Percentiles rank a stretch among this genome's conserved stretches.
phyloP scores from a whole-genome alignment of 2,888 invertebrate genomes.

The Stenoptilia bipunctidactyla region DNA sequence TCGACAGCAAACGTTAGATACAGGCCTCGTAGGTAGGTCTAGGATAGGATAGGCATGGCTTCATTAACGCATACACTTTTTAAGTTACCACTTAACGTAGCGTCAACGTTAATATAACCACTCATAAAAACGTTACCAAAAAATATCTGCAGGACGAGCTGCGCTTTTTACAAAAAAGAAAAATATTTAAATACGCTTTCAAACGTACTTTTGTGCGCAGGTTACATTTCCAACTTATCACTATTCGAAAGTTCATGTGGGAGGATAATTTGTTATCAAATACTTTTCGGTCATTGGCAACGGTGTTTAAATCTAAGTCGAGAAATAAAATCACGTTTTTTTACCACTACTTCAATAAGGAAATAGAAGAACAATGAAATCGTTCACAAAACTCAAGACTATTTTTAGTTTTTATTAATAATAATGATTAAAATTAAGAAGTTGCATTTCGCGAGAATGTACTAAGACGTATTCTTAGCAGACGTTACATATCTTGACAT shows the following conservation, averaged over 20 bases:
- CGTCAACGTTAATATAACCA: too few relatives aligned
- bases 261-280: slow-evolving; percentile 50
- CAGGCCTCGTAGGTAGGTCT: too few relatives aligned
- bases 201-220: slow-evolving; percentile 53
- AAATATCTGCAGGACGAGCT: slow-evolving; percentile 47
- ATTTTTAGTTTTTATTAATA: too few relatives aligned
- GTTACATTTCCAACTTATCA: slow-evolving; percentile 53
- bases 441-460: background rate
- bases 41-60: background rate
- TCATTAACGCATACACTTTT: background rate
- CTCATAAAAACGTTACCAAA: slow-evolving; percentile 47
- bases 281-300: slow-evolving; percentile 63
- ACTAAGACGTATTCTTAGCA: slow-evolving; percentile 11
- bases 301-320: slow-evolving; percentile 29
- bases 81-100: too few relatives aligned
- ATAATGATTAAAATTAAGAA: too few relatives aligned
- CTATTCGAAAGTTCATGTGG: slow-evolving; percentile 36
- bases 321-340: too few relatives aligned
- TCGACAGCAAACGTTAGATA: slow-evolving; percentile 24
- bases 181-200: slow-evolving; percentile 19
- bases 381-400: too few relatives aligned
- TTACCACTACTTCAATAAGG: too few relatives aligned
- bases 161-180: slow-evolving; percentile 38
- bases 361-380: too few relatives aligned
- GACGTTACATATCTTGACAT: slow-evolving; percentile 25